Evolutionary conservation across 2,888 invertebrate species (phyloP).

Genomic region (Lumbricus terrestris): DNA sequence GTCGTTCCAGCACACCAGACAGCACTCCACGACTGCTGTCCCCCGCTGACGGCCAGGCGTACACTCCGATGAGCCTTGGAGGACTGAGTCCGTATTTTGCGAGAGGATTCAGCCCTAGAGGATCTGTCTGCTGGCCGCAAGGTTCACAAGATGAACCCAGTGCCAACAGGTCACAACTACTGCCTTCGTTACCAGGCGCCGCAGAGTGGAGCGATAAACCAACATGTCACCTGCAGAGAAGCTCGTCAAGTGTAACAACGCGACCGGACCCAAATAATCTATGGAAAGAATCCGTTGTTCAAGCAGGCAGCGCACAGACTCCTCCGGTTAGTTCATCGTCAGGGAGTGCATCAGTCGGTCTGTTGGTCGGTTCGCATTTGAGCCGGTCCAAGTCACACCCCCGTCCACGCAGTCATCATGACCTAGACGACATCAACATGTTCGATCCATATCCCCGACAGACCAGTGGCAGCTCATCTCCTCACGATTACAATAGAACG

Average conservation of each 20-base stretch:
- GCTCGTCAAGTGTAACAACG: background rate
- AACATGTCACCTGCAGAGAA: slow-evolving; percentile 6
- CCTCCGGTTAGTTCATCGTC: background rate
- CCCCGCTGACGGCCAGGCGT: slow-evolving; percentile 13
- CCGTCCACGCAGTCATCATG: slow-evolving; percentile 7
- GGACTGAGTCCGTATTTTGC: background rate
- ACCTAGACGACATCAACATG: slow-evolving; percentile 16
- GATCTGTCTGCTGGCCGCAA: background rate
- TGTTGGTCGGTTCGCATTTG: slow-evolving; percentile 4
- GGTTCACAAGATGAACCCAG: slow-evolving; percentile 8
- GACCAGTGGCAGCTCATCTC: background rate
- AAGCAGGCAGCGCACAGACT: background rate
- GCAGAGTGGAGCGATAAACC: background rate
- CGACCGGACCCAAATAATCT: slow-evolving; percentile 8
- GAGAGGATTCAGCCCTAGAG: background rate
- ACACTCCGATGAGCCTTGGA: background rate
- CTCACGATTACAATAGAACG: background rate
- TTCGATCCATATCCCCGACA: slow-evolving; percentile 20
- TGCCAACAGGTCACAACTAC: background rate
- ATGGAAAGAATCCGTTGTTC: background rate
- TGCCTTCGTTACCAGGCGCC: background rate
- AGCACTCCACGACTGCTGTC: slow-evolving; percentile 24
- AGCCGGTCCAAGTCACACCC: slow-evolving; percentile 13
- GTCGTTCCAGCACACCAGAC: slow-evolving; percentile 32
- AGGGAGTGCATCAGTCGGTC: background rate